phyloP scores from a whole-genome alignment of 2,113 vertebrate genomes.

The Serinus canaria region DNA sequence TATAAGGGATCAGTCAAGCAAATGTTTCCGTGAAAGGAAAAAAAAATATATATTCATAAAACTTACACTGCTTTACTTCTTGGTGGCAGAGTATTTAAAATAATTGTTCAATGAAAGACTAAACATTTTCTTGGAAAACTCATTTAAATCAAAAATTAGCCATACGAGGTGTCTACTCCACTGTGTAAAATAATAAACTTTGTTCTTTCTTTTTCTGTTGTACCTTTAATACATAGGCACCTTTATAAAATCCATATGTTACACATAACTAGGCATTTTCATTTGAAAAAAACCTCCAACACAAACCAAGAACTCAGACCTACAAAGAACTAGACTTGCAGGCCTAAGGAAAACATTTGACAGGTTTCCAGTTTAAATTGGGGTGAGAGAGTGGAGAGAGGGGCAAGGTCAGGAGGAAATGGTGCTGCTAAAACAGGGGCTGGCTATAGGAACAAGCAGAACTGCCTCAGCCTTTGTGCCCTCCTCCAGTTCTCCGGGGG shows the following conservation, averaged over 20 bases:
- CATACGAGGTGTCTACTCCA: neutral
- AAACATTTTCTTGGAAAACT: slow-evolving; percentile 16
- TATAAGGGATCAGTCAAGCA: slow-evolving; percentile 6
- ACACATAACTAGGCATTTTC: neutral
- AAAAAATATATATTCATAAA: neutral
- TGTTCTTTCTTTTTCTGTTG: neutral
- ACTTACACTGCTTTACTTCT: neutral
- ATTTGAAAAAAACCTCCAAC: neutral
- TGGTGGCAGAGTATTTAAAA: slow-evolving; percentile 40
- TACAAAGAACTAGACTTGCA: neutral
- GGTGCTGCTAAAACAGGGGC: neutral
- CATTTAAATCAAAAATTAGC: neutral
- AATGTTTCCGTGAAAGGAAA: slow-evolving; percentile 12
- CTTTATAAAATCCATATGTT: slow-evolving; percentile 22
- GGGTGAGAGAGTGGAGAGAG: neutral
- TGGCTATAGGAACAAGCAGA: neutral
- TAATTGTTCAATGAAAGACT: slow-evolving; percentile 51
- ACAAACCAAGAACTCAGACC: neutral
- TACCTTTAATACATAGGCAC: neutral
- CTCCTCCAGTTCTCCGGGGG: neutral
- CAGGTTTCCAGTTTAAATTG: neutral
- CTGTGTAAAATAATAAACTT: slow-evolving; percentile 17
- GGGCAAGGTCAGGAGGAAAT: neutral
- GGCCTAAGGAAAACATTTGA: neutral
- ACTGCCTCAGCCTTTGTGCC: neutral